Base-by-base conservation (phyloP, 2,113 vertebrate genomes). In the Acanthisitta chloris region DNA sequence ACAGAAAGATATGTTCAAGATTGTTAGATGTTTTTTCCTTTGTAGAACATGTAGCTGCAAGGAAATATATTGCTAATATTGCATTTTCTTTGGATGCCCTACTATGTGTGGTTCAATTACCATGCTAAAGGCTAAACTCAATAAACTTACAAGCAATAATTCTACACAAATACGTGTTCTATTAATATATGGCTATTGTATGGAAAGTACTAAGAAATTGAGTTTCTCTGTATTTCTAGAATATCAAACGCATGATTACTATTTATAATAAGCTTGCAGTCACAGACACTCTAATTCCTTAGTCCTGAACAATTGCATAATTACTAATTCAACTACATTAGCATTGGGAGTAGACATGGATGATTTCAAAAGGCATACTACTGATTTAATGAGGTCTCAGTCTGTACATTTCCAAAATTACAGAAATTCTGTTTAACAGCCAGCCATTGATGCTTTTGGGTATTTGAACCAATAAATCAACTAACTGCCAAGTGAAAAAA, bases 331-430 rank as follows among this genome's bases (percentile, higher is more conserved):
- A 88, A 38, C 82, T 83, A 40, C 59, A 93, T 83, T 89, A 77
- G 61, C 77, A 89, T 9, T 92, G 70, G 70, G 71, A 93, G 34
- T 85, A 94, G 62, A 77, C 70, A 91, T 34, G 31, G 70, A 82
- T 92, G 64, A 73, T 96, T 94, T 92, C 66, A 91, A 92, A 95
- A 92, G 70, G 69, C 73, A 85, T 88, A 85, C 69, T 82, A 88
- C 65, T 54, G 62, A 80, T 91, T 92, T 94, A 95, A 94, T 91
- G 40, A 81, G 81, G 64, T 83, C 87, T 93, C 73, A 36, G 24
- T 64, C 71, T 70, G 72, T 88, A 66, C 17, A 81, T 95, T 96
- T 95, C 65, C 46, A 92, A 91, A 95, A 76, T 70, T 81, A 92
- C 38, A 62, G 58, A 91, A 90, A 93, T 94, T 64, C 61, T 73